Evolutionary conservation across 2,113 vertebrate genomes (phyloP), one percentile per base, ranked within the genome.

Genomic region (Triplophysa dalaica): DNA sequence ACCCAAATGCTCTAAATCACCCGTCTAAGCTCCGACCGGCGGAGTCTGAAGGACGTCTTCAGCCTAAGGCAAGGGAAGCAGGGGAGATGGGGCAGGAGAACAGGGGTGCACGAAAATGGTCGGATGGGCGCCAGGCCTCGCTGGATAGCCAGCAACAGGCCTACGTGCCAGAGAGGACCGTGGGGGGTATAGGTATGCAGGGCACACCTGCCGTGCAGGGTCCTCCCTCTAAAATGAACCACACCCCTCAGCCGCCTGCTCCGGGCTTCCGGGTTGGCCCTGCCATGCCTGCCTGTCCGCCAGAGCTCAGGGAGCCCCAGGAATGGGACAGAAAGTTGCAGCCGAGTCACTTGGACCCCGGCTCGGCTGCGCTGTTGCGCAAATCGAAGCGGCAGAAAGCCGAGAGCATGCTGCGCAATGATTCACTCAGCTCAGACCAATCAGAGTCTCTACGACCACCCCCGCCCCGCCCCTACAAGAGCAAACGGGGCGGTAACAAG

Each of bases 381-480:
- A 95, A 97, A 92, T 93, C 93, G 89, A 98, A 98, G 91, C 94
- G 96, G 80, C 96, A 97, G 84, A 99, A 98, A 91, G 94, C 92
- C 78, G 96, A 98, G 89, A 97, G 94, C 86, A 98, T 98, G 95
- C 93, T 97, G 88, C 95, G 97, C 75, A 99, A 98, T 79, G 98
- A 99, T 91, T 99, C 97, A n/a, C 93, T 98, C 77, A 98, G 96
- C 88, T 97, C 96, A 4, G 96, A 98, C 89, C 97, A 98, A 87
- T 98, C 96, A 1, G 98, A 99, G 91, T 97, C 96, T 14, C 91
- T 99, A 85, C 93, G 97, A 64, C 97, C 96, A 2, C 96, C 98
- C 12, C 95, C 97, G 41, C 97, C 96, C 74, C 95, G 98, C 86
- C 97, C 96, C 69, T 96, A 98, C 90, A 95, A 96, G 88, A 89